Evolutionary conservation across 2,888 invertebrate species (phyloP).

Genomic region (Blomia tropicalis): DNA sequence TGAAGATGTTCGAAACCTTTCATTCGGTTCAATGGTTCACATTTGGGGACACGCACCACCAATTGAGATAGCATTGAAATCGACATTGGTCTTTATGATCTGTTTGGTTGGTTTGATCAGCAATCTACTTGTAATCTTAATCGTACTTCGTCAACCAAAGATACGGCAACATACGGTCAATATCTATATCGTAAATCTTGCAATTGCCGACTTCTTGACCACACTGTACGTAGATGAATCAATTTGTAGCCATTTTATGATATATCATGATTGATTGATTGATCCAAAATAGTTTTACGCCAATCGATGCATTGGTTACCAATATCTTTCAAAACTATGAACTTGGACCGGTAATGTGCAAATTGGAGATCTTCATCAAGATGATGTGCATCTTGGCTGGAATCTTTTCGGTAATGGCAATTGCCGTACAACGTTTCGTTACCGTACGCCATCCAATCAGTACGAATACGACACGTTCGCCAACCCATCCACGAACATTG

Average conservation of each 20-base stretch:
- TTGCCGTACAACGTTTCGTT: constrained; percentile 65
- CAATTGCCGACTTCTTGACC: constrained; percentile 50
- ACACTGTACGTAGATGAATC: constrained; percentile 36
- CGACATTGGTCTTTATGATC: constrained; percentile 36
- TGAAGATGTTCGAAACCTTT: neutral
- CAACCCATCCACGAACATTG: constrained; percentile 46
- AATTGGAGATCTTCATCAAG: constrained; percentile 58
- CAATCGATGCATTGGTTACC: constrained; percentile 55
- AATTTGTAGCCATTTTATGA: neutral
- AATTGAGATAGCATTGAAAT: constrained; percentile 20
- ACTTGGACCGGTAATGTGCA: constrained; percentile 55
- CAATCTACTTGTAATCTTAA: constrained; percentile 49
- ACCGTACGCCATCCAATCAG: constrained; percentile 58
- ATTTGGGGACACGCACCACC: constrained; percentile 25
- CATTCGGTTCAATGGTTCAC: neutral
- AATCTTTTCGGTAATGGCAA: constrained; percentile 56
- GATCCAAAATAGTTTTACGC: constrained; percentile 42
- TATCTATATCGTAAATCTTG: constrained; percentile 56
- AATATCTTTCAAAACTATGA: constrained; percentile 64
- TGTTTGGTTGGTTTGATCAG: constrained; percentile 50
- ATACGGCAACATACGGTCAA: constrained; percentile 52
- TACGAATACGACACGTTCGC: constrained; percentile 41
- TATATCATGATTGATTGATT: neutral
- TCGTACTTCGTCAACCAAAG: constrained; percentile 47
- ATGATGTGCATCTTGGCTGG: constrained; percentile 56